Evolutionary conservation across 2,797 vertebrate genomes (phyloP).

Genomic region (Dendrocincla fuliginosa): DNA sequence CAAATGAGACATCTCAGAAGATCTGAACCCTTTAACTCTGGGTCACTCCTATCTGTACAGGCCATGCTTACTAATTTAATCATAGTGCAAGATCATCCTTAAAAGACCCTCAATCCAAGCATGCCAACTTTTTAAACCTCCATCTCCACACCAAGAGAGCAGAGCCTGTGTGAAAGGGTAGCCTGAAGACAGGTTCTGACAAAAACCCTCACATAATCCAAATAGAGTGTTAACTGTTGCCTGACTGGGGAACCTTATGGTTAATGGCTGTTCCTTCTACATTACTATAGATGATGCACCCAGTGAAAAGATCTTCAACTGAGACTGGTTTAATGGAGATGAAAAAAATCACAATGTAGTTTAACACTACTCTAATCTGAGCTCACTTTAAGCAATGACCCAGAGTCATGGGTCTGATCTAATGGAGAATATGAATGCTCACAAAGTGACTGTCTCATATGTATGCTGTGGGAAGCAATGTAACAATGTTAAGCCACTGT

Average conservation of each 20-base stretch:
- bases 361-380: not conserved
- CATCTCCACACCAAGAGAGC: not conserved
- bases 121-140: not conserved
- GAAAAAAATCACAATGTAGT: not conserved
- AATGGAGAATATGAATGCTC: not conserved
- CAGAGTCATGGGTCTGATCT: not conserved
- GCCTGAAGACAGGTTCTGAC: not conserved
- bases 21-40: not conserved
- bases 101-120: not conserved
- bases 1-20: not conserved
- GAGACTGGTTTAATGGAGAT: not conserved
- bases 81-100: not conserved
- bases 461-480: not conserved
- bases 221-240: not conserved
- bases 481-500: not conserved
- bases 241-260: not conserved
- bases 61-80: not conserved
- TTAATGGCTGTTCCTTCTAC: not conserved
- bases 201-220: not conserved
- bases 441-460: not conserved
- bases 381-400: not conserved
- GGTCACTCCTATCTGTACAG: not conserved
- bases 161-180: not conserved
- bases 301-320: not conserved
- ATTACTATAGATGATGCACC: not conserved